A percentile compares a stretch with the other conserved stretches of the same genome.
These are phyloP conservation scores for Oscheius sp. DNA, from an alignment of 2,888 invertebrate genomes.

Conservation along the genomic window DNA sequence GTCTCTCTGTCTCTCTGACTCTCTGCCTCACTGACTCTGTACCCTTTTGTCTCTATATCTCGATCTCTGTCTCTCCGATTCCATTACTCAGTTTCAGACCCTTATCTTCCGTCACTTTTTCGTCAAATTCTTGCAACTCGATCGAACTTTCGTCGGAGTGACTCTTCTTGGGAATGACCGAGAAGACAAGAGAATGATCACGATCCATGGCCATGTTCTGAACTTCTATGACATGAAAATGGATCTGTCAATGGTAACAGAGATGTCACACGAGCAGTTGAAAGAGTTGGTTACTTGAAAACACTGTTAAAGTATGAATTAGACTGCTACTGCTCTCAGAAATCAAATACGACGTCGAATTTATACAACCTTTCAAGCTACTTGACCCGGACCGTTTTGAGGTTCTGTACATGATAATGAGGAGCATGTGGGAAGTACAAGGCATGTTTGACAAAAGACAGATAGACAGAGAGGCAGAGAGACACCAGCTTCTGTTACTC, in stretches of 20 bases:
- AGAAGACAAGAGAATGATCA: slow-evolving; percentile 9
- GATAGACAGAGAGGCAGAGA: not conserved
- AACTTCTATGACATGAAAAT: slow-evolving; percentile 10
- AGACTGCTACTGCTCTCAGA: slow-evolving; percentile 10
- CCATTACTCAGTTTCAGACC: not conserved
- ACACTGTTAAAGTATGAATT: not conserved
- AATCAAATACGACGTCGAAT: slow-evolving; percentile 1
- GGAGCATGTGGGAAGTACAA: slow-evolving; percentile 15
- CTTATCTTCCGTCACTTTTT: not conserved
- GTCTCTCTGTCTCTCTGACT: not conserved
- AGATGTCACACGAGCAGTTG: not conserved
- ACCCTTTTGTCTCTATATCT: no score
- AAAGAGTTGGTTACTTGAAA: not conserved
- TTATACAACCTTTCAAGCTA: slow-evolving; percentile 15
- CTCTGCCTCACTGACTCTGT: no score
- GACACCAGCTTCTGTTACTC: not conserved
- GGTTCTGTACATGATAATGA: slow-evolving; percentile 1
- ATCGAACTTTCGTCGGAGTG: not conserved
- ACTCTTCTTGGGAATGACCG: not conserved
- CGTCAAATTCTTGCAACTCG: slow-evolving; percentile 15
- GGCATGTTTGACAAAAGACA: not conserved
- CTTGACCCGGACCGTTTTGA: slow-evolving; percentile 20
- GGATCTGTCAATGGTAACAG: slow-evolving; percentile 20
- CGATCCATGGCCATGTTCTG: not conserved
- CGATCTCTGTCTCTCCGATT: no score